Conservation (phyloP, 2,888 invertebrate species). For the Heteromurus nitidus region DNA sequence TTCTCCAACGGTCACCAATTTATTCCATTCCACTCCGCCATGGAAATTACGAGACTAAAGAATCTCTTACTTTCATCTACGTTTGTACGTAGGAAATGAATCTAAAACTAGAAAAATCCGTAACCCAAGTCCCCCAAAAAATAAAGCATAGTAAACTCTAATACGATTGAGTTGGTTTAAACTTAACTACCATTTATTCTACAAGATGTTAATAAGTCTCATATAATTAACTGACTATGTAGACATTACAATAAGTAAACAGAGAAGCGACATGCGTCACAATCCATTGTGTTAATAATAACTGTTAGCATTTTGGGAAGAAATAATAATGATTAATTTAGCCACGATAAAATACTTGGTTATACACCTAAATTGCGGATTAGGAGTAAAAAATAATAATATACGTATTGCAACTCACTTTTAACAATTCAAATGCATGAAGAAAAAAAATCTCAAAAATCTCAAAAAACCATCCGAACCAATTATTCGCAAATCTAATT, state of each 20-base stretch:
- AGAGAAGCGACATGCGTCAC: slow-evolving; percentile 10
- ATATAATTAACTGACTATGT: slow-evolving; percentile 6
- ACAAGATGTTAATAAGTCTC: slow-evolving; percentile 26
- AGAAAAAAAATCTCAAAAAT: too few relatives aligned
- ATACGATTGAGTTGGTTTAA: neutral
- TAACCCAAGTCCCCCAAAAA: slow-evolving; percentile 18
- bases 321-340: too few relatives aligned
- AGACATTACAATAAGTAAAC: neutral
- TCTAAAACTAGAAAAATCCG: neutral
- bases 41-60: neutral
- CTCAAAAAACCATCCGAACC: too few relatives aligned
- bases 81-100: neutral
- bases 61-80: neutral
- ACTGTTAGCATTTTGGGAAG: too few relatives aligned
- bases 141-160: too few relatives aligned
- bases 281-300: neutral
- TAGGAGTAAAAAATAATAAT: too few relatives aligned
- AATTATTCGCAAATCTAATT: too few relatives aligned
- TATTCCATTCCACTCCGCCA: slow-evolving; percentile 17
- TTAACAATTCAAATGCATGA: too few relatives aligned
- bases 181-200: slow-evolving; percentile 18
- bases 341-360: too few relatives aligned
- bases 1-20: slow-evolving; percentile 29
- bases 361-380: too few relatives aligned
- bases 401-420: too few relatives aligned